Evolutionary conservation across 2,797 vertebrate species (phyloP), one percentile per base, ranked within the genome.

Genomic region (Remorina albescens): DNA sequence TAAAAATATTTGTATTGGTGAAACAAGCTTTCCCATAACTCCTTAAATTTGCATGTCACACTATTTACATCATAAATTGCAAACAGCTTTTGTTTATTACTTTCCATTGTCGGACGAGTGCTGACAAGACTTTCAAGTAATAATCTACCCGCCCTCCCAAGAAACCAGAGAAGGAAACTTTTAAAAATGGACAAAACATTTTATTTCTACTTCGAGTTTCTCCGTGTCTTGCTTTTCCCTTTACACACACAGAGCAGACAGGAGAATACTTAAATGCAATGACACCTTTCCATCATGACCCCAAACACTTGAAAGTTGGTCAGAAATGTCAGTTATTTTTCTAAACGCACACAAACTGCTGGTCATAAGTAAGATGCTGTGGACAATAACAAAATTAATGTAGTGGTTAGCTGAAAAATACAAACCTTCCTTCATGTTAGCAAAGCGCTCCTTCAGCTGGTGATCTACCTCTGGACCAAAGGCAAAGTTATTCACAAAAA

Each of bases 401-500:
- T 19, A 13, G 7, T 32, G 30, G 10, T 70, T 11, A 18, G 44
- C 19, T n/a, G 21, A 69, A 62, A 47, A 54, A 66, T 70, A 90
- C 94, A 77, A 89, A 99, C 98, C 98, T 98, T 99, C 98, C 95
- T 99, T 99, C 98, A 99, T 99, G 91, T 99, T 99, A 13, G 98
- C 98, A 86, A 99, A 99, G 53, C 98, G 95, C 87, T 99, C 98
- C 95, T 99, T 99, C 95, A 99, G 95, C 91, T 99, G 98, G 94
- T 99, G 98, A 96, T 99, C 98, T 94, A 99, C 98, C 92, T 99
- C 98, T 87, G 98, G 98, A 93, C 98, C 98, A 91, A 99, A 99
- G 95, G 98, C 98, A 96, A 99, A 99, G 90, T 99, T 99, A 96
- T 99, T 99, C 95, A 99, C 98, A 97, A 99, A 99, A 93, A 99